Conservation (phyloP, 2,888 invertebrate genomes). For the Orchesella flavescens region DNA sequence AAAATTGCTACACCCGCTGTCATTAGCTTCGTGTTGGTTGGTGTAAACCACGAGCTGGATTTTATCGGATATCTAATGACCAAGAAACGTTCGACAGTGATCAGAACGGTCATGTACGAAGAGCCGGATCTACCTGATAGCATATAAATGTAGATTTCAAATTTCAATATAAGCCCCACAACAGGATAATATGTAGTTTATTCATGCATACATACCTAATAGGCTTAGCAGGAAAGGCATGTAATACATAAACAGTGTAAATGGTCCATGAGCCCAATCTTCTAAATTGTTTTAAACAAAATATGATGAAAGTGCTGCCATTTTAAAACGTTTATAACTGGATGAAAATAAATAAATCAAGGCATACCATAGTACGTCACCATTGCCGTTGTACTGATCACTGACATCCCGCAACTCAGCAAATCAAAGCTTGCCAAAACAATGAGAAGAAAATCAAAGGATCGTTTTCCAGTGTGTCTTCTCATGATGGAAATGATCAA, state of each 20-base stretch:
- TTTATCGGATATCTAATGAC: conserved; percentile 22
- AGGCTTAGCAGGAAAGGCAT: not conserved
- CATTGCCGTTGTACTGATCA: not conserved
- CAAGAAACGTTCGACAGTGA: conserved; percentile 39
- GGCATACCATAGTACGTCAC: conserved; percentile 21
- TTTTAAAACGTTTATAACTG: not conserved
- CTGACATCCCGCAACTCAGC: conserved; percentile 19
- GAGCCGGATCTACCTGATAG: conserved; percentile 29
- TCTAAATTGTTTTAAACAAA: not conserved
- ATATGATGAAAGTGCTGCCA: too few relatives aligned
- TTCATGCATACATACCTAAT: too few relatives aligned
- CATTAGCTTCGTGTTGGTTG: not conserved
- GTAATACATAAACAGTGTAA: conserved; percentile 10
- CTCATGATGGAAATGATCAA: conserved; percentile 30
- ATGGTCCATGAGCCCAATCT: conserved; percentile 7
- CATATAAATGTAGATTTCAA: too few relatives aligned
- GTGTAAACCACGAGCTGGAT: not conserved
- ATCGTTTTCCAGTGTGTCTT: not conserved
- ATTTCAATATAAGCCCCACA: too few relatives aligned
- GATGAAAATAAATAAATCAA: too few relatives aligned
- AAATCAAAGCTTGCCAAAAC: conserved; percentile 38
- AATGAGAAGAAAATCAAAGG: conserved; percentile 33
- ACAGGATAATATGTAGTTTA: too few relatives aligned
- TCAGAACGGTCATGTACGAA: conserved; percentile 41
- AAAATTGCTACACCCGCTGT: not conserved